phyloP scores from a whole-genome alignment of 2,113 vertebrate genomes.

The Apteryx mantelli region DNA sequence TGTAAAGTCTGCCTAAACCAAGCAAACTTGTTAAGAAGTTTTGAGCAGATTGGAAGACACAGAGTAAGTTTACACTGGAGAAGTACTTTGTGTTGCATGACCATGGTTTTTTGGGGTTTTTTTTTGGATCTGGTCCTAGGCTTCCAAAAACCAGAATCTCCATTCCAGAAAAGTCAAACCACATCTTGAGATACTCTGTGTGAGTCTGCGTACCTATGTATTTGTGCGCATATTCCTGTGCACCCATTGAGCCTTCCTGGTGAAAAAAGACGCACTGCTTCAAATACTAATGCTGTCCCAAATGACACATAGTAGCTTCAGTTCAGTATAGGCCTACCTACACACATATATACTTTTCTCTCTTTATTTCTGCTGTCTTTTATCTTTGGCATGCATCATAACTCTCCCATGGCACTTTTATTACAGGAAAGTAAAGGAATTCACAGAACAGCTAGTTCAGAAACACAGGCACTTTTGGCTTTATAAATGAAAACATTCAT shows the following conservation, averaged over 20 bases:
- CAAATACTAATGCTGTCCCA: neutral
- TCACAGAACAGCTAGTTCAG: neutral
- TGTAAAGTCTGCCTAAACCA: neutral
- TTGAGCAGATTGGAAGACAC: neutral
- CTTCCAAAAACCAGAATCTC: neutral
- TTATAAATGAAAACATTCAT: slow-evolving; percentile 40
- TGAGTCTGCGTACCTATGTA: neutral
- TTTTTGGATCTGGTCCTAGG: neutral
- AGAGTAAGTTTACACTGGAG: neutral
- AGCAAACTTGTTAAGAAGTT: neutral
- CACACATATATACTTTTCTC: neutral
- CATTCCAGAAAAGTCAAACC: neutral
- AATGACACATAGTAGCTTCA: neutral
- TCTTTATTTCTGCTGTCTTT: neutral
- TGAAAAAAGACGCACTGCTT: neutral
- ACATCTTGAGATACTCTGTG: neutral
- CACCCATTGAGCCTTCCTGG: neutral
- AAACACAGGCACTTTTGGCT: neutral
- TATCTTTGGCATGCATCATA: neutral
- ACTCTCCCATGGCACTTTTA: slow-evolving; percentile 7
- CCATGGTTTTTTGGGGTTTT: too few relatives aligned
- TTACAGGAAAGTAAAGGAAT: slow-evolving; percentile 17
- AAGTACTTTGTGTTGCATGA: neutral
- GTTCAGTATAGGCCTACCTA: neutral
- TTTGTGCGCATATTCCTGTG: neutral